Base-by-base conservation (phyloP, 2,113 vertebrate species). In the Pachypanchax playfairii region DNA sequence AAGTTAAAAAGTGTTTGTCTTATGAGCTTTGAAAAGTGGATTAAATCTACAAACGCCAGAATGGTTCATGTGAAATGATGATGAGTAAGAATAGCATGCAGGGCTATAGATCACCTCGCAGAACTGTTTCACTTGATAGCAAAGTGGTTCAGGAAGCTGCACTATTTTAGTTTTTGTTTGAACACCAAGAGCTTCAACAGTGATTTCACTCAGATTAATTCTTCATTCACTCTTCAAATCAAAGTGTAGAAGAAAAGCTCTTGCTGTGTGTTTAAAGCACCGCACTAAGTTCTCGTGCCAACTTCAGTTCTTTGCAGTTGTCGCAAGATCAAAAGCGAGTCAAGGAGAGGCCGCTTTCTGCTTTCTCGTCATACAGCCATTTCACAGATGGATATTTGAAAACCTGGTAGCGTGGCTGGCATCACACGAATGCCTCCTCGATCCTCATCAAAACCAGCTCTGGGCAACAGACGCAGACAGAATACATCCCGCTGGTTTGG, bases 261-360 rank as follows among this genome's bases (percentile, higher is more conserved):
- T 65, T 4, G 20, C 28, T 13, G 43, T 15, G 46, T 62, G 36
- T 75, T 79, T 63, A 75, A 75, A 73, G 73, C 57, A 42, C 61
- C 48, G 62, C 60, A 22, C 39, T 6, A 61, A 75, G 66, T 70
- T 75, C 64, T 77, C 49, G 68, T 70, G 73, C 75, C 70, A 67
- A 80, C 73, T 72, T 81, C 66, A 55, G 67, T 70, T 75, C 65
- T 61, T 74, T 71, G 61, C 62, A 50, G 68, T 65, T 80, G 79
- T 81, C 73, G 78, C 31, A 20, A 72, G 77, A 86, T 87, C 66
- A 85, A 85, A 66, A 65, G 63, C 21, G 22, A 57, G 59, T 47
- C 41, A 48, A 48, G 14, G 29, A 69, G 59, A 75, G 56, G 25
- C 28, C 36, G 67, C 58, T 67, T 79, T 78, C 48, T 11, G 33